These are phyloP conservation scores for Hydractinia echinata DNA, from an alignment of 30 jellyfish, hydroid and myxozoan species.

Conservation along the genomic window DNA sequence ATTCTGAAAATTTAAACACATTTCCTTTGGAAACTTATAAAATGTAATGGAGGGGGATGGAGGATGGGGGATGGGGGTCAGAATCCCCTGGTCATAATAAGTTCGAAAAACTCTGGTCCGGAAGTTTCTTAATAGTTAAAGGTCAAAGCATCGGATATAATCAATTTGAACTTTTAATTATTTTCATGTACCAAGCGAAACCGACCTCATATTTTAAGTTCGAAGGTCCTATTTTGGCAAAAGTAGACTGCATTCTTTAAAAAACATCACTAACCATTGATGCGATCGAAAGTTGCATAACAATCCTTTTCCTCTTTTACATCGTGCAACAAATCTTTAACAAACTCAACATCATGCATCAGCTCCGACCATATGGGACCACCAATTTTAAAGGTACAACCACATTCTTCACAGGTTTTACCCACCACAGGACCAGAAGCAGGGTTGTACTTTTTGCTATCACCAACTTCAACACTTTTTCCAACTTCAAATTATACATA, in stretches of 20 bases:
- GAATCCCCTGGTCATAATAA: too few species aligned
- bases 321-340: slow-evolving; percentile 37
- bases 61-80: too few species aligned
- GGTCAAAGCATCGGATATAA: too few species aligned
- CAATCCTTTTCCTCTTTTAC: slow-evolving; percentile 36
- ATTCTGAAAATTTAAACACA: too few species aligned
- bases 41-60: too few species aligned
- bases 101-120: too few species aligned
- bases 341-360: slow-evolving; percentile 61
- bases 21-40: too few species aligned
- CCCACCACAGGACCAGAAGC: slow-evolving; percentile 89
- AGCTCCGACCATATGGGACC: slow-evolving; percentile 97
- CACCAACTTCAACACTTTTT: slow-evolving; percentile 71
- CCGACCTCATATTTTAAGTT: background rate
- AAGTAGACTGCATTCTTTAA: background rate
- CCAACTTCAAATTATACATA: slow-evolving; percentile 46
- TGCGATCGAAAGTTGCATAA: slow-evolving; percentile 64
- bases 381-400: slow-evolving; percentile 64
- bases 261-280: slow-evolving; percentile 51
- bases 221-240: background rate
- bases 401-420: slow-evolving; percentile 70
- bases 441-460: slow-evolving; percentile 77
- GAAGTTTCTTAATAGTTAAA: too few species aligned
- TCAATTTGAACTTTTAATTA: background rate
- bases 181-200: background rate